Base-by-base conservation (phyloP, 2,888 invertebrate genomes). In the Graphium colonna region DNA sequence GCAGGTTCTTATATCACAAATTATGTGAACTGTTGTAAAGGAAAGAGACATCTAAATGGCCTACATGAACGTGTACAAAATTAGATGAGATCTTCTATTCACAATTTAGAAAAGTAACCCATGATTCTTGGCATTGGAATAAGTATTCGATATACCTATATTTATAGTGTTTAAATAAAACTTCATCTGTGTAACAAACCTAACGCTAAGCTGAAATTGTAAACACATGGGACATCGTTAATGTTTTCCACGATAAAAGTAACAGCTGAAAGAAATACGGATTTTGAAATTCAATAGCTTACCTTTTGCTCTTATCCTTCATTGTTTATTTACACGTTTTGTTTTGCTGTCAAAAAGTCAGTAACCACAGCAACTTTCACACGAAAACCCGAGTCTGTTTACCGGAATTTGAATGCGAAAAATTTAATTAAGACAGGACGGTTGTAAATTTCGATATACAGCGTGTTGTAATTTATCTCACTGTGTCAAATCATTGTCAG, bases 271-370 rank as follows among this genome's bases (percentile, higher is more conserved):
- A 38, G 9, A 36, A 47, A 47, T 5, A n/a, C 12, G 40, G 28
- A 49, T 7, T 44, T 13, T 41, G 28, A 28, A 28, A 15, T 31
- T 21, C 12, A 17, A 3, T 17, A 54, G 46, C 55, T 55, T 36
- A 55, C 55, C 55, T 48, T 18, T 51, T 18, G 38, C 33, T 54
- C 33, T 50, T 55, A 43, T 55, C 51, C 42, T 55, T 55, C 55
- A 55, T 55, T 42, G 26, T 50, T 49, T 44, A 26, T 12, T 39
- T 40, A 40, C 45, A 48, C 49, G 31, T 39, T 43, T 43, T 39
- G 43, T 0, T 36, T 38, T 21, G 21, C 1, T 3, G 5, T 12
- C 3, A 17, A 13, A 50, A 49, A 50, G 10, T 46, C 26, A 21
- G 18, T 13, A 16, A 3, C 13, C 8, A 31, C 31, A 43, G 28